phyloP scores from a whole-genome alignment of 2,797 vertebrate species.

The Coendou prehensilis region DNA sequence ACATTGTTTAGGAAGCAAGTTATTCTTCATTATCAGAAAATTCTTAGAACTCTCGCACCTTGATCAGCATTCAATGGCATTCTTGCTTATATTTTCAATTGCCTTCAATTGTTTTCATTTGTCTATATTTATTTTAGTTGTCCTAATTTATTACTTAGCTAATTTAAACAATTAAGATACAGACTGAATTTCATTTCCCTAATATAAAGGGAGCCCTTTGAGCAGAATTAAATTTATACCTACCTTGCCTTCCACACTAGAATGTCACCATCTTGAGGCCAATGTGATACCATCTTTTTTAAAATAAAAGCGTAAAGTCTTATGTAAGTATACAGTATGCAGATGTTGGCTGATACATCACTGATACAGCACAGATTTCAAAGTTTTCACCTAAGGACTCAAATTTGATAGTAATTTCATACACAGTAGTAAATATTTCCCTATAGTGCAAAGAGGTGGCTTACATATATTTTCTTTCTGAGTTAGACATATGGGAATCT shows the following conservation, averaged over 20 bases:
- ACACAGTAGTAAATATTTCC: background rate
- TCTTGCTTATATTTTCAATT: constrained; percentile 11
- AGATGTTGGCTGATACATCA: background rate
- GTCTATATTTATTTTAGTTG: background rate
- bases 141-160: background rate
- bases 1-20: background rate
- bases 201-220: background rate
- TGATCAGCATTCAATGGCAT: background rate
- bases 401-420: background rate
- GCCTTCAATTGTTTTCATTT: background rate
- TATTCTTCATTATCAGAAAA: background rate
- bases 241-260: background rate
- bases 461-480: background rate
- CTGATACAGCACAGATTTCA: background rate
- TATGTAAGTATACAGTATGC: background rate
- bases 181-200: background rate
- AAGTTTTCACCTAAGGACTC: background rate
- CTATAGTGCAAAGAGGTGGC: background rate
- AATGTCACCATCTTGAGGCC: background rate
- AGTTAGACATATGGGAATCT: background rate
- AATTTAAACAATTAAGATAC: background rate
- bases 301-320: background rate
- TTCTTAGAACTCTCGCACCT: background rate
- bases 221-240: constrained; percentile 25
- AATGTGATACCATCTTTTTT: background rate